Base-by-base conservation (phyloP, 2,888 invertebrate genomes). In the Megaustenia siamemsis region DNA sequence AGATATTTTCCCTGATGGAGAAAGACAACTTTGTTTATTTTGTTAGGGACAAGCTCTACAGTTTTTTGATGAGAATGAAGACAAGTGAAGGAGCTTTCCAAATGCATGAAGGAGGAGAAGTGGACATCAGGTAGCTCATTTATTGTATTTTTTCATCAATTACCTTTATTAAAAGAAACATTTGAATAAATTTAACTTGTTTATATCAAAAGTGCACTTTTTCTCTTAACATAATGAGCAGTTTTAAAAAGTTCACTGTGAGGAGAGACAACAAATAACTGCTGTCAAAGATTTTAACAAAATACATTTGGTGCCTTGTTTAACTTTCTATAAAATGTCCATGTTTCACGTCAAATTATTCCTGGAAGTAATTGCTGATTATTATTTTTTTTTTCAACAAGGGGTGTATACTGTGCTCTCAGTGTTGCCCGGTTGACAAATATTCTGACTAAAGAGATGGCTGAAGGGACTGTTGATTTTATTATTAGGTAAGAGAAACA, bases 371-470 rank as follows among this genome's bases (percentile, higher is more conserved):
- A 12, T 12, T n/a, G n/a, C n/a, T n/a, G n/a, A n/a, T n/a, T n/a
- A n/a, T 0, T 40, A 38, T 40, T 21, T 63, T 32, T 28, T 49
- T 73, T 32, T 28, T 73, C 73, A n/a, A 10, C 49, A 49, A 96
- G 99, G 90, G 99, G 99, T 12, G 97, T 97, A n/a, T 99, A 99
- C 93, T 99, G 99, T 95, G 99, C 99, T 35, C 95, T 98, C 63
- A 96, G 97, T 86, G 97, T 97, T 81, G 98, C 99, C 24, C 97
- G 96, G 93, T 94, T 99, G 77, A 97, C 97, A 6, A 97, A 97
- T 91, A 95, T 97, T 81, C 88, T 93, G 12, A 96, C 96, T 86
- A 96, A 96, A 53, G 96, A 96, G 68, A 94, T 99, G 86, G 97
- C 98, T 94, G 96, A 96, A 87, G 96, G 96, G 81, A 97, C 98